Evolutionary conservation across 1,140 invertebrate species (phyloP), one percentile per base, ranked within the genome.

Genomic region (Lasioglossum baleicum): DNA sequence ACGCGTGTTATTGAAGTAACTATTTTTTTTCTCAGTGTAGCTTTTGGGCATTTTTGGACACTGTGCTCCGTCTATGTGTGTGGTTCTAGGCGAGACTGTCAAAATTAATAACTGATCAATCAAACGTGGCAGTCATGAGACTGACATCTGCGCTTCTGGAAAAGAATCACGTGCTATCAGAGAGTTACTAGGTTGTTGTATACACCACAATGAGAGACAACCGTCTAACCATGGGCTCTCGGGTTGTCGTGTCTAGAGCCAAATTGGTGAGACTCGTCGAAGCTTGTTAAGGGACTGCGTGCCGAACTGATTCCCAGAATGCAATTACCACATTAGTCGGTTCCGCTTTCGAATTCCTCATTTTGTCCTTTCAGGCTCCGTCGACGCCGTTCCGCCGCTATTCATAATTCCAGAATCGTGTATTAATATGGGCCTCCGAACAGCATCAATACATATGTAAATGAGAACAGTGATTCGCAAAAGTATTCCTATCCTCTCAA

Each of bases 271-370:
- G 79, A 31, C 76, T 80, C 69, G 71, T 48, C 31, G 80, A 76
- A 60, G 75, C 81, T 83, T 83, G 84, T 86, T 86, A 83, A 83
- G 81, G 48, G 84, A 83, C 74, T 86, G 85, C 85, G 85, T 86
- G 85, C 84, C 77, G 69, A 78, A 73, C 81, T 70, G 87, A 87
- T 90, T 90, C 88, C 48, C 58, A 53, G 88, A 90, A 90, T 81
- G 64, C 83, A 77, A 90, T 89, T 86, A 89, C 84, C 85, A 68
- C 73, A 87, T 90, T 89, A 89, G 88, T 75, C 84, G 82, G 87
- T 90, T 88, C 82, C 87, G 88, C 88, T 89, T 88, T 88, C 84
- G 84, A 77, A 89, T 88, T 89, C 82, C 82, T 83, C 69, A 83
- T 83, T 82, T 83, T 86, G 76, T 83, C 81, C 73, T 83, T 78